Conservation (phyloP, 1,140 invertebrate genomes). For the Monomorium pharaonis region DNA sequence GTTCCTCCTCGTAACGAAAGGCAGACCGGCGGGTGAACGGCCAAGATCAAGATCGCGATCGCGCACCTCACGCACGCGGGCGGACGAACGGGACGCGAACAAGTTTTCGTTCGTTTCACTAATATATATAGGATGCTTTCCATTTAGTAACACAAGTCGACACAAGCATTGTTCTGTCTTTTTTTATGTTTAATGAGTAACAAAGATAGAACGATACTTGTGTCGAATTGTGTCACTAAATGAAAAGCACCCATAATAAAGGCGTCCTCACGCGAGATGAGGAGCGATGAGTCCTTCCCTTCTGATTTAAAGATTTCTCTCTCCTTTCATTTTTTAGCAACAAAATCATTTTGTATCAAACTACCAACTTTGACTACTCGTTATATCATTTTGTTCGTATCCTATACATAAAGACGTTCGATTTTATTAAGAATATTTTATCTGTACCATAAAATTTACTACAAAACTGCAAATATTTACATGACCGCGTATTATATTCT, state of each 20-base stretch:
- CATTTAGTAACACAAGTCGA: no score
- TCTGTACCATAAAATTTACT: neutral
- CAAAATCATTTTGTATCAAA: neutral
- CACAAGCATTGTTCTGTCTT: no score
- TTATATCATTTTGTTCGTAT: neutral
- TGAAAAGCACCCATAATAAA: no score
- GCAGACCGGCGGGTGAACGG: conserved; percentile 63
- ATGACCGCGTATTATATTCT: neutral
- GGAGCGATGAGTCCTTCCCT: neutral
- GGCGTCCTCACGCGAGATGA: conserved; percentile 7
- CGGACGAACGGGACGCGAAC: neutral
- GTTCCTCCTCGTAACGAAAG: conserved; percentile 60
- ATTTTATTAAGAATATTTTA: neutral
- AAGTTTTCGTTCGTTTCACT: conserved; percentile 61
- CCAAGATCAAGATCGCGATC: conserved; percentile 71
- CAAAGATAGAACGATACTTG: no score
- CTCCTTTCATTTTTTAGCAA: neutral
- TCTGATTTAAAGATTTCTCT: neutral
- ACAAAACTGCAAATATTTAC: neutral
- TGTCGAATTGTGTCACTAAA: no score
- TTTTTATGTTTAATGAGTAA: no score
- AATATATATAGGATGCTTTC: no score
- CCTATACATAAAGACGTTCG: neutral
- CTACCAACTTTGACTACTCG: neutral
- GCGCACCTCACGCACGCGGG: conserved; percentile 28